A percentile compares a stretch with the other conserved stretches of the same genome.
These are phyloP conservation scores for Chrysolina oricalcia DNA, from an alignment of 2,888 invertebrate species.

Conservation along the genomic window DNA sequence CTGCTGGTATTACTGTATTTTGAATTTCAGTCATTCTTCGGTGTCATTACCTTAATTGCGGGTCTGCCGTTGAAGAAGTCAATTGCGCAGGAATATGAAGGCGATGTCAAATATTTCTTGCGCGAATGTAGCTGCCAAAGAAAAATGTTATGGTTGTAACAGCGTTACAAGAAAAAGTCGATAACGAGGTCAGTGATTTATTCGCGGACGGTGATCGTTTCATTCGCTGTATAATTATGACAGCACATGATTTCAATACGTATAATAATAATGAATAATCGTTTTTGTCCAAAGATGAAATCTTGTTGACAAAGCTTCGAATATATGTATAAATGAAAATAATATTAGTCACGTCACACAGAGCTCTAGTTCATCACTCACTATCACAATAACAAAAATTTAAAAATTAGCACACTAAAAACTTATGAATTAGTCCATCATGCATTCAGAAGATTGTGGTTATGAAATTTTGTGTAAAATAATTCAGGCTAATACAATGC, in stretches of 20 bases:
- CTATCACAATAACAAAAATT: too few relatives aligned
- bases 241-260: background rate
- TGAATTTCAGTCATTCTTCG: constrained; percentile 20
- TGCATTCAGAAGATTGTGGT: too few relatives aligned
- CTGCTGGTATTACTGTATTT: constrained; percentile 20
- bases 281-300: too few relatives aligned
- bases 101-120: constrained; percentile 28
- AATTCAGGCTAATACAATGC: too few relatives aligned
- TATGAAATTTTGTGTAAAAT: too few relatives aligned
- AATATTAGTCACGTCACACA: too few relatives aligned
- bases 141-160: background rate
- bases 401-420: too few relatives aligned
- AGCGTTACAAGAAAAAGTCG: constrained; percentile 3
- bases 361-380: too few relatives aligned
- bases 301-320: too few relatives aligned
- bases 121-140: background rate
- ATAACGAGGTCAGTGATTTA: constrained; percentile 8
- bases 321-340: too few relatives aligned
- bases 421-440: too few relatives aligned
- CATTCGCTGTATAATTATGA: background rate
- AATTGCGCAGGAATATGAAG: constrained; percentile 23
- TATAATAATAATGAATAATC: too few relatives aligned
- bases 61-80: constrained; percentile 24
- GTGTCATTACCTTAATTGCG: constrained; percentile 27
- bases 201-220: background rate